These are phyloP conservation scores for Azorinus chamasolen DNA, from an alignment of 2,888 invertebrate species.

Conservation along the genomic window DNA sequence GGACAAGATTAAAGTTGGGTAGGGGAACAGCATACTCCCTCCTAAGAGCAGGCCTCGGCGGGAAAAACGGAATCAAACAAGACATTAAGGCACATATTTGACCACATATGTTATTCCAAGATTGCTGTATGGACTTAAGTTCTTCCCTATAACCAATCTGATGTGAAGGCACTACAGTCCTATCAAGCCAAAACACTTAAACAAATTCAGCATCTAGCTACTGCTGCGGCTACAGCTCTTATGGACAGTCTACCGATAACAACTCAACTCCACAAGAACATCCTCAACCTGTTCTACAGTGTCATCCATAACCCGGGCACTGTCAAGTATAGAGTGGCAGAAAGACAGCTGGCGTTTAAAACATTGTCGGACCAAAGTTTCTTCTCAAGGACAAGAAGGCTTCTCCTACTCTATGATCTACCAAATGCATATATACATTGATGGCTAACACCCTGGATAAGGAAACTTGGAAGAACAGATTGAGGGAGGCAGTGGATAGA, in stretches of 20 bases:
- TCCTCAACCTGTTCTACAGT: conserved; percentile 1
- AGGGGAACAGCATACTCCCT: conserved; percentile 12
- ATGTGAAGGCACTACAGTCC: not conserved
- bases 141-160: not conserved
- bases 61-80: too few species aligned
- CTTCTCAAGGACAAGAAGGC: conserved; percentile 2
- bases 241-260: not conserved
- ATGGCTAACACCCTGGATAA: not conserved
- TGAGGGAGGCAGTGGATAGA: too few species aligned
- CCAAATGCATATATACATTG: conserved; percentile 2
- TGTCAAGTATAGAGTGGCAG: too few species aligned
- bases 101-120: too few species aligned
- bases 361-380: not conserved
- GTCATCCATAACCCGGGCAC: not conserved
- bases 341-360: conserved; percentile 4
- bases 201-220: conserved; percentile 10
- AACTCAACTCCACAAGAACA: conserved; percentile 8
- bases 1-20: conserved; percentile 10
- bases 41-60: conserved; percentile 15
- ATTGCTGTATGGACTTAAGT: conserved; percentile 9
- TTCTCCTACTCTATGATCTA: not conserved
- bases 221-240: not conserved
- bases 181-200: conserved; percentile 3
- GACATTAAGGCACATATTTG: conserved; percentile 5
- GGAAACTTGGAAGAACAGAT: not conserved